Evolutionary conservation across 2,888 invertebrate species (phyloP).

Genomic region (Trisateles emortualis): DNA sequence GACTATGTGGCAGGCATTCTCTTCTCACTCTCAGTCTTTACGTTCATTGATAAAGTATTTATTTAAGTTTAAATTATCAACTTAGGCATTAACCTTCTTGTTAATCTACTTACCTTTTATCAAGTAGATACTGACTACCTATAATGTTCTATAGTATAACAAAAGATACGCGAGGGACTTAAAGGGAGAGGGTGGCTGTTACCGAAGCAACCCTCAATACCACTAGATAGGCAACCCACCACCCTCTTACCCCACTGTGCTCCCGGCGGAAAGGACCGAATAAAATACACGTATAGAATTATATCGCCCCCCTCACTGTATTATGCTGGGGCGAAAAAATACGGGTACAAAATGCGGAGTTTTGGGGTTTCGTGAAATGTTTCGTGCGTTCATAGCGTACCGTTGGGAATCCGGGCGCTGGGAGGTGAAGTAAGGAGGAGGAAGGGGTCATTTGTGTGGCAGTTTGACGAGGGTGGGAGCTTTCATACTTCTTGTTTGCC

Average conservation of each 20-base stretch:
- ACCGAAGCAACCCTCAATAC: slow-evolving; percentile 9
- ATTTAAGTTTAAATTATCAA: no score
- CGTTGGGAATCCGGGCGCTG: neutral
- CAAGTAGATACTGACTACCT: neutral
- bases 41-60: no score
- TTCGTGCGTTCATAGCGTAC: neutral
- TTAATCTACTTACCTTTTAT: neutral
- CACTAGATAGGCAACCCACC: slow-evolving; percentile 9
- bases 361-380: neutral
- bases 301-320: neutral
- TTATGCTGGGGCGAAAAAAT: neutral
- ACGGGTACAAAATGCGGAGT: neutral
- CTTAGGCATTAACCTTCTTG: no score
- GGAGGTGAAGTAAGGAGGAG: neutral
- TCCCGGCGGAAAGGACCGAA: slow-evolving; percentile 7
- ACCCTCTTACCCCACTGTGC: no score
- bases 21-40: no score
- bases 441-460: neutral
- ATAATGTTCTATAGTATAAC: neutral
- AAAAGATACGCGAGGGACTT: slow-evolving; percentile 4
- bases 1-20: no score
- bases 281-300: neutral
- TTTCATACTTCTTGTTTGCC: neutral
- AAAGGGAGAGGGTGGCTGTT: slow-evolving; percentile 15
- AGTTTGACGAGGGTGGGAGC: neutral